Conservation (phyloP, 2,113 vertebrate genomes). For the Triplophysa rosa region DNA sequence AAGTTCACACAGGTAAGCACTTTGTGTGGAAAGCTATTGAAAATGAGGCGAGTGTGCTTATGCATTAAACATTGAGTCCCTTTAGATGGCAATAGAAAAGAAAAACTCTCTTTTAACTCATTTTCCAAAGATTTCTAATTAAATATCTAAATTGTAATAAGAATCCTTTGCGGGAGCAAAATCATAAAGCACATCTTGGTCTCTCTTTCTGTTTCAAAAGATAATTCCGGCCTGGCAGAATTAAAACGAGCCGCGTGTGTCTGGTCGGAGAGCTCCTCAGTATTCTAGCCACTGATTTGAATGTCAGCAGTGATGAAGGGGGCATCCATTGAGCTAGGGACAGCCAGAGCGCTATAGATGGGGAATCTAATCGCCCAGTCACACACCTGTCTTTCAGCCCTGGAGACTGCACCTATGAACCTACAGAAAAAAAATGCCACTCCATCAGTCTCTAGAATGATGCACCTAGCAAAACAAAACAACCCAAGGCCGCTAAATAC, state of each 20-base stretch:
- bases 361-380: slow-evolving; percentile 43
- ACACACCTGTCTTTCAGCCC: not conserved
- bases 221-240: slow-evolving; percentile 8
- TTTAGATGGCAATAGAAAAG: slow-evolving; percentile 8
- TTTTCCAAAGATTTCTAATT: slow-evolving; percentile 45
- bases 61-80: slow-evolving; percentile 54
- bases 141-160: slow-evolving; percentile 38
- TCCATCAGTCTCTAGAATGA: not conserved
- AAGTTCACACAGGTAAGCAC: slow-evolving; percentile 44
- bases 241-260: not conserved
- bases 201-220: slow-evolving; percentile 30
- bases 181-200: slow-evolving; percentile 24
- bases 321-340: slow-evolving; percentile 14
- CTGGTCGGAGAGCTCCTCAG: slow-evolving; percentile 32
- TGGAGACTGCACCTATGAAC: slow-evolving; percentile 32
- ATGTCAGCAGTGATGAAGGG: slow-evolving; percentile 53
- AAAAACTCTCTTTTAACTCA: slow-evolving; percentile 6
- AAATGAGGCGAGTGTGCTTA: slow-evolving; percentile 29
- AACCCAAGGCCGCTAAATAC: slow-evolving; percentile 12
- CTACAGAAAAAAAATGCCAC: slow-evolving; percentile 2
- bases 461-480: not conserved
- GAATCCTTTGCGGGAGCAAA: slow-evolving; percentile 22
- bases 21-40: slow-evolving; percentile 28
- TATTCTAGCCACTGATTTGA: slow-evolving; percentile 51
- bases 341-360: slow-evolving; percentile 1